Evolutionary conservation across 2,888 invertebrate species (phyloP).

Genomic region (Synergus japonicus): DNA sequence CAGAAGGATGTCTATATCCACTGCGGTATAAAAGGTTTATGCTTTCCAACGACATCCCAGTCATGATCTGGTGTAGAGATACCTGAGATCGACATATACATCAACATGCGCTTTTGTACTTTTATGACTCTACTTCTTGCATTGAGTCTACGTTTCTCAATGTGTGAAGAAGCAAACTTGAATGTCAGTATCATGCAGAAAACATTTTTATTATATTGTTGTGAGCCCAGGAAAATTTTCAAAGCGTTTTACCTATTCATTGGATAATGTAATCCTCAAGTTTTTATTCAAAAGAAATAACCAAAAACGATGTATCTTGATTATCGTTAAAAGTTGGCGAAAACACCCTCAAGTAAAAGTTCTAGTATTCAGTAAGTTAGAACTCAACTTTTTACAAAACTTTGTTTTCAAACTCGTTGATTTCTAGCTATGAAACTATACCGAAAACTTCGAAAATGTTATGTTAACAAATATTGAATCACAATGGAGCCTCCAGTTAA

Average conservation of each 20-base stretch:
- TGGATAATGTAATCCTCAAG: neutral
- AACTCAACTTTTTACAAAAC: conserved; percentile 23
- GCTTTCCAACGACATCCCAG: conserved; percentile 14
- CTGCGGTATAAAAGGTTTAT: conserved; percentile 15
- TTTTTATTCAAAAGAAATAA: neutral
- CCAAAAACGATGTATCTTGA: conserved; percentile 14
- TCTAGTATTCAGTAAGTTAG: conserved; percentile 8
- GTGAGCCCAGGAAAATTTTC: neutral
- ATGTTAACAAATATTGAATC: conserved; percentile 6
- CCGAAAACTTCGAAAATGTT: conserved; percentile 5
- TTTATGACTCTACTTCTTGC: neutral
- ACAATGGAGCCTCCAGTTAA: neutral
- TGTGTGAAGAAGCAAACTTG: neutral
- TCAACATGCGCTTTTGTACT: conserved; percentile 8
- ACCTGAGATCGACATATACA: conserved; percentile 6
- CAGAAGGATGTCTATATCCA: neutral
- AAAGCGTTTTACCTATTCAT: neutral
- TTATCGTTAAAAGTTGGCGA: neutral
- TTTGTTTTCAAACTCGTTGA: conserved; percentile 22
- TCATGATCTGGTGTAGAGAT: conserved; percentile 17
- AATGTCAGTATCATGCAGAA: neutral
- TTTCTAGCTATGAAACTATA: neutral
- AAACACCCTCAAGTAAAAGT: conserved; percentile 7
- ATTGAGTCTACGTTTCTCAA: neutral
- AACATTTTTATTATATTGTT: neutral